A percentile compares a stretch with the other conserved stretches of the same genome.
phyloP scores from a whole-genome alignment of 1,140 invertebrate genomes.

The Calosoma granatense region DNA sequence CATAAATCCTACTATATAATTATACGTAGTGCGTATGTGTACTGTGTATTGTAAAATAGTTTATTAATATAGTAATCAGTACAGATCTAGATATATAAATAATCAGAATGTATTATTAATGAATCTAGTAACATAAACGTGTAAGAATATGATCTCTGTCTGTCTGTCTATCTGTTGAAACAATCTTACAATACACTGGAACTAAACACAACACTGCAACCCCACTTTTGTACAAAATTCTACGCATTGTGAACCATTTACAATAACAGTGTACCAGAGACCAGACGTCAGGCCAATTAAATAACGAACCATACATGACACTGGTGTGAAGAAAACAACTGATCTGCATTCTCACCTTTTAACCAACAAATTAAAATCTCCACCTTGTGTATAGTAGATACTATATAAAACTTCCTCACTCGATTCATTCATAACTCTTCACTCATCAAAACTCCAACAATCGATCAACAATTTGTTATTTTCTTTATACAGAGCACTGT shows the following conservation, averaged over 20 bases:
- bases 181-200: slow-evolving; percentile 3
- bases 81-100: background rate
- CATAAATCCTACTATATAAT: background rate
- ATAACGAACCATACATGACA: background rate
- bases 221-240: slow-evolving; percentile 1
- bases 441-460: too few species aligned
- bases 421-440: too few species aligned
- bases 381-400: too few species aligned
- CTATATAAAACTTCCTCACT: too few species aligned
- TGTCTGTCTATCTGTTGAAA: too few species aligned
- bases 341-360: too few species aligned
- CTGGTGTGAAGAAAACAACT: background rate
- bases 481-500: too few species aligned
- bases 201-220: background rate
- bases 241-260: background rate
- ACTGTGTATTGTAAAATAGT: slow-evolving; percentile 5
- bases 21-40: too few species aligned
- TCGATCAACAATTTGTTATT: too few species aligned
- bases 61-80: background rate
- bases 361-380: too few species aligned
- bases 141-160: too few species aligned
- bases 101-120: background rate
- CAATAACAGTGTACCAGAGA: background rate
- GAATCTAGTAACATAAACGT: too few species aligned
- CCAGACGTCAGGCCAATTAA: slow-evolving; percentile 1